Evolutionary conservation across 2,797 vertebrate genomes (phyloP), one percentile per base, ranked within the genome.

Genomic region (Orestias chungarensis): DNA sequence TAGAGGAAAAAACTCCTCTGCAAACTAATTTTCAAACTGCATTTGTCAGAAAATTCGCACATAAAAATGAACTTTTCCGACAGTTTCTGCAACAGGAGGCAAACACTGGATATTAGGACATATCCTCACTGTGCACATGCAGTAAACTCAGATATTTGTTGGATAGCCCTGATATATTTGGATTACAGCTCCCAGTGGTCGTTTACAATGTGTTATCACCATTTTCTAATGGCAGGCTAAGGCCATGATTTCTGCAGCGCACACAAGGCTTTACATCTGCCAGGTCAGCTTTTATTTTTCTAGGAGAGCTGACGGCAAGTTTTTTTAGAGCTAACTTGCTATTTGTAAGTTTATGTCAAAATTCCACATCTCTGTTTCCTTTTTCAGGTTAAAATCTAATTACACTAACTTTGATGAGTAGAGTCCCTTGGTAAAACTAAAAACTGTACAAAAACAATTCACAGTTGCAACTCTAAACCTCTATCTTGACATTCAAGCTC

Each of bases 11-110:
- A 23, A 10, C 6, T 4, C 62, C 3, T 18, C 80, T 85, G 79
- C 67, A 86, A 88, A 89, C 72, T 78, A 59, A 64, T 90, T 83
- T 90, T 88, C n/a, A n/a, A n/a, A n/a, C n/a, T n/a, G n/a, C 47
- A 35, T 14, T 14, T 78, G 61, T 64, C 12, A 70, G 59, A 72
- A 67, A 3, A 38, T 38, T 40, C 18, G 11, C 17, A 71, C 31
- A 67, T 50, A 75, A 71, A 84, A 1, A 61, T 1, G 2, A 74
- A 23, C 57, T 68, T 73, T 38, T 80, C 9, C 2, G 27, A 43
- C 3, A 38, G 38, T 66, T 70, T 71, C 66, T 69, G 29, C 46
- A 68, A 64, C 29, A 67, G 8, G 66, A 64, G 49, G 61, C 57
- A 31, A 61, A 68, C 29, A 62, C 25, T 43, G 3, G 6, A 38